Conservation (phyloP, 2,888 invertebrate genomes). For the Tuta absoluta region DNA sequence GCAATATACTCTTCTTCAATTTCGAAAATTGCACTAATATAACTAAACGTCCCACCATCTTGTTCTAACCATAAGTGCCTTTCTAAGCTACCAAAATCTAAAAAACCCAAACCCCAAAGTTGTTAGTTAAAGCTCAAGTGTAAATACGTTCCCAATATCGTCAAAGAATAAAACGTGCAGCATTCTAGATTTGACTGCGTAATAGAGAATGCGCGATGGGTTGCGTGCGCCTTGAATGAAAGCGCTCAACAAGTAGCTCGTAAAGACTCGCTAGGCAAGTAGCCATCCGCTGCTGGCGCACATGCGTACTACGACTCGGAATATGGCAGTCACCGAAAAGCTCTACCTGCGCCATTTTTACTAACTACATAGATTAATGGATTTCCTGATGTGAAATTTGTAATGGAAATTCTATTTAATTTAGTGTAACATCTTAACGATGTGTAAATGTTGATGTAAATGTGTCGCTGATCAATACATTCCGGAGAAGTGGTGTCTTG, state of each 20-base stretch:
- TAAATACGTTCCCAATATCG: background rate
- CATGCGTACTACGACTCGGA: slow-evolving; percentile 51
- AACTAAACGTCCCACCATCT: no score
- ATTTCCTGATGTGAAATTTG: background rate
- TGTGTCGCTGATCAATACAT: background rate
- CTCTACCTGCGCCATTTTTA: slow-evolving; percentile 23
- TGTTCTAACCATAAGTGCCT: no score
- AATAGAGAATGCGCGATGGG: slow-evolving; percentile 57
- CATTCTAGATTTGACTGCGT: slow-evolving; percentile 51
- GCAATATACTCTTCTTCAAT: no score
- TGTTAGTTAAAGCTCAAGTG: no score
- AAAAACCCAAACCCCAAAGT: no score
- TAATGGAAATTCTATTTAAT: background rate
- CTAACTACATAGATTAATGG: slow-evolving; percentile 1
- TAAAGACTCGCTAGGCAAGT: slow-evolving; percentile 31
- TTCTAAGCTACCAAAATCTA: no score
- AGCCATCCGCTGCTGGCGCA: slow-evolving; percentile 57
- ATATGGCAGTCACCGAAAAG: slow-evolving; percentile 51
- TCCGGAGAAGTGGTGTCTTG: background rate
- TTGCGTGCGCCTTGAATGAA: slow-evolving; percentile 74
- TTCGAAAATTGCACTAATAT: no score
- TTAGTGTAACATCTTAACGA: background rate
- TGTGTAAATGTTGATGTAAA: background rate
- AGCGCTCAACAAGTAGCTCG: slow-evolving; percentile 74
- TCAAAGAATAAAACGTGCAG: slow-evolving; percentile 26